Conservation (phyloP, 2,888 invertebrate species). For the Balanococcus diminutus region DNA sequence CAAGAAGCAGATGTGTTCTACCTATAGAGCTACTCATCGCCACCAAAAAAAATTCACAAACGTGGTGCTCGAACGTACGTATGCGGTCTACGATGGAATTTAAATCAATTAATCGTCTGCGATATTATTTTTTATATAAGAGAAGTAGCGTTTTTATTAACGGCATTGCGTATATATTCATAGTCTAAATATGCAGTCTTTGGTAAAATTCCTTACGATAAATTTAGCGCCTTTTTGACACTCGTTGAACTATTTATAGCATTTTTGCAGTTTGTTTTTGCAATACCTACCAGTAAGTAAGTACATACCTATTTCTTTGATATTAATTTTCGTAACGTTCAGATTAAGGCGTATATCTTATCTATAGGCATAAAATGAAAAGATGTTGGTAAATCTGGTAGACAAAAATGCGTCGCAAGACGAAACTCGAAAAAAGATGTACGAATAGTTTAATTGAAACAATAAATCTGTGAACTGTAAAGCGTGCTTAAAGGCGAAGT, state of each 20-base stretch:
- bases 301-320: too few relatives aligned
- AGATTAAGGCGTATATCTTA: too few relatives aligned
- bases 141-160: neutral
- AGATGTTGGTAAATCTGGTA: neutral
- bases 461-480: neutral
- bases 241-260: neutral
- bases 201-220: neutral
- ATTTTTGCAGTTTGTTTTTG: neutral
- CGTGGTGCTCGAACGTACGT: neutral
- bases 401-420: neutral
- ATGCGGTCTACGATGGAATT: neutral
- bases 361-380: too few relatives aligned
- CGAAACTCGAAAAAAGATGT: neutral
- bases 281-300: too few relatives aligned
- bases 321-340: too few relatives aligned
- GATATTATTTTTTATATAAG: neutral
- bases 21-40: neutral
- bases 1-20: constrained; percentile 12
- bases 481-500: neutral
- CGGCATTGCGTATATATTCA: neutral
- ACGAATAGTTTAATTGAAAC: constrained; percentile 2
- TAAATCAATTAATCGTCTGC: neutral
- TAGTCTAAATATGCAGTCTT: neutral
- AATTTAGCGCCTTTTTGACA: neutral
- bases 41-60: neutral